Conservation (phyloP, 2,113 vertebrate genomes). For the Lutjanus erythropterus region DNA sequence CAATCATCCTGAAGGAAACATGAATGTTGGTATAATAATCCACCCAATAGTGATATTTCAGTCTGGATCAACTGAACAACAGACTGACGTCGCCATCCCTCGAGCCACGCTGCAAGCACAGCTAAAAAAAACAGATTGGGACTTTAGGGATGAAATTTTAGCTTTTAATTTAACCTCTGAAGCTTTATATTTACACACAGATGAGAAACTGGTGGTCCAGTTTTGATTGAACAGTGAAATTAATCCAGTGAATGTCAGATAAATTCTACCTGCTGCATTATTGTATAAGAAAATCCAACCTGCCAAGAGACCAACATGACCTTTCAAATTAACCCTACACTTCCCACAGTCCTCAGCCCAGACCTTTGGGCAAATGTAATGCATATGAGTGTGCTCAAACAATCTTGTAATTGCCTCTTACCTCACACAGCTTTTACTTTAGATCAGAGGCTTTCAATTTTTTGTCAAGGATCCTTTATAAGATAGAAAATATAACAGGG, state of each 20-base stretch:
- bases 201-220: background rate
- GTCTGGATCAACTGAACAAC: background rate
- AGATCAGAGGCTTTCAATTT: too few species aligned
- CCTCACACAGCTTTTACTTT: background rate
- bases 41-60: background rate
- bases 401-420: background rate
- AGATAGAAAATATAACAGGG: too few species aligned
- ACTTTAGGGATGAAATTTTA: background rate
- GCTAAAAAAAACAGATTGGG: background rate
- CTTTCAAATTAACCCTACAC: slow-evolving; percentile 16
- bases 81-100: background rate
- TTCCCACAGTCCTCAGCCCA: background rate
- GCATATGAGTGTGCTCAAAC: background rate
- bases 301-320: slow-evolving; percentile 23
- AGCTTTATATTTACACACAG: background rate
- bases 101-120: background rate
- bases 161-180: slow-evolving; percentile 26
- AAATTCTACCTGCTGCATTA: slow-evolving; percentile 4
- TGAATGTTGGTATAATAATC: background rate
- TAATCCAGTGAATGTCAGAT: background rate
- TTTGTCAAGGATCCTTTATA: too few species aligned
- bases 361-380: slow-evolving; percentile 2
- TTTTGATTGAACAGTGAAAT: slow-evolving; percentile 43
- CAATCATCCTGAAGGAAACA: background rate
- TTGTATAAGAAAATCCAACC: background rate